Base-by-base conservation (phyloP, 2,797 vertebrate species). In the Parauchenoglanis punctatus region DNA sequence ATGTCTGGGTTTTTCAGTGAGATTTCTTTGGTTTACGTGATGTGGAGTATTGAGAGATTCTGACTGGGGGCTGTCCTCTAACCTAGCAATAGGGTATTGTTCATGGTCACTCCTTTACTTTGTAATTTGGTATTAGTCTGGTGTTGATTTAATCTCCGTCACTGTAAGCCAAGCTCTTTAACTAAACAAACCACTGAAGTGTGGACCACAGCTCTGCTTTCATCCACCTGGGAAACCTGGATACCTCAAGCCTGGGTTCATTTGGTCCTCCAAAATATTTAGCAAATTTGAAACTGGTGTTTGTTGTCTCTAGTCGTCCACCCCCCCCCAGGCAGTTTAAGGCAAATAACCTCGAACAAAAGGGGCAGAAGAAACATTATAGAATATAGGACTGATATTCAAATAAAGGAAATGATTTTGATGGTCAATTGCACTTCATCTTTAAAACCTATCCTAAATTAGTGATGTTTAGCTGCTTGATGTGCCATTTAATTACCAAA, bases 301-400 rank as follows among this genome's bases (percentile, higher is more conserved):
- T 94, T 94, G 89, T 93, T 94, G 93, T 93, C 73, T 17, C 86
- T 81, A 81, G 75, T 90, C 83, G 63, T 86, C 91, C 86, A 90
- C 87, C 89, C 91, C 88, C 88, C 46, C 90, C 90, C 68, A 81
- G 89, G 85, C 58, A 87, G 76, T 86, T 91, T 77, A 44, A 85
- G 85, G 85, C 76, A 88, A 80, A 75, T 23, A 68, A 58, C 61
- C 40, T 68, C 17, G 59, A 82, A 76, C 70, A 68, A 40, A 52
- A 85, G 23, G 28, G 35, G 25, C 25, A 67, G 54, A 63, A 80
- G 54, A 77, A 83, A 63, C 10, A 28, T 59, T 25, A 59, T 12
- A 46, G 23, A 59, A 61, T 11, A 7, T 11, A 10, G 7, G 3
- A 28, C 7, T 67, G 15, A 76, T 65, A 54, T 67, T 77, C 65